phyloP scores from a whole-genome alignment of 2,797 vertebrate species.

The Mallotus villosus region DNA sequence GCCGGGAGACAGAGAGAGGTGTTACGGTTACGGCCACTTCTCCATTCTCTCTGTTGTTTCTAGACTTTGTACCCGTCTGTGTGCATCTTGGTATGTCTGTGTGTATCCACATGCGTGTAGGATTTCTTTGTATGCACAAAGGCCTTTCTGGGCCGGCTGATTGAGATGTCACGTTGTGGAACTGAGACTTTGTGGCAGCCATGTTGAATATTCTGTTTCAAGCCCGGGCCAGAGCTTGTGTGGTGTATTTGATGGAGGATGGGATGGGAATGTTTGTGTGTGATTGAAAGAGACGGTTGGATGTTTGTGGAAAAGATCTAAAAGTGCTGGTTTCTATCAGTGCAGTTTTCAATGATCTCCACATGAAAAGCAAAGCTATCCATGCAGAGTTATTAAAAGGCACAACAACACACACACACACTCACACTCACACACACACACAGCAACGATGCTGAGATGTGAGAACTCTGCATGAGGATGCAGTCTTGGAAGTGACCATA shows the following conservation, averaged over 20 bases:
- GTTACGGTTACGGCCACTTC: neutral
- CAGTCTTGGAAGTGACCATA: neutral
- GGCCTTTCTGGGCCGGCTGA: conserved; percentile 27
- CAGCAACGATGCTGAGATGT: neutral
- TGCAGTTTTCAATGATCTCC: neutral
- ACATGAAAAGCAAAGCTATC: conserved; percentile 13
- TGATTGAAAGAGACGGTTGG: neutral
- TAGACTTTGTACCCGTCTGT: neutral
- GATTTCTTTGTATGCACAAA: conserved; percentile 14
- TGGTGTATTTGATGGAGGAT: conserved; percentile 10
- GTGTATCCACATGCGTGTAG: conserved; percentile 21
- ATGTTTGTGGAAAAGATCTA: neutral
- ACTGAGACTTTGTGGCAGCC: conserved; percentile 49
- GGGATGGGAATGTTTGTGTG: conserved; percentile 29
- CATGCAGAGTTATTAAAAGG: neutral
- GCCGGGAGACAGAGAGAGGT: neutral
- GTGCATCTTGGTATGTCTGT: conserved; percentile 7
- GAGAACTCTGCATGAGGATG: conserved; percentile 9
- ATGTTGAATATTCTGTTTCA: conserved; percentile 43
- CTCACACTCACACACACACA: conserved; percentile 18
- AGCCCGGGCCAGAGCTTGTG: neutral
- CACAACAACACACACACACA: conserved; percentile 1
- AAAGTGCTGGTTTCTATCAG: neutral
- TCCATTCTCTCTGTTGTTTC: conserved; percentile 27
- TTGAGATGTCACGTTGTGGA: conserved; percentile 58